phyloP scores from a whole-genome alignment of 2,113 vertebrate genomes.

The Microtus pennsylvanicus region DNA sequence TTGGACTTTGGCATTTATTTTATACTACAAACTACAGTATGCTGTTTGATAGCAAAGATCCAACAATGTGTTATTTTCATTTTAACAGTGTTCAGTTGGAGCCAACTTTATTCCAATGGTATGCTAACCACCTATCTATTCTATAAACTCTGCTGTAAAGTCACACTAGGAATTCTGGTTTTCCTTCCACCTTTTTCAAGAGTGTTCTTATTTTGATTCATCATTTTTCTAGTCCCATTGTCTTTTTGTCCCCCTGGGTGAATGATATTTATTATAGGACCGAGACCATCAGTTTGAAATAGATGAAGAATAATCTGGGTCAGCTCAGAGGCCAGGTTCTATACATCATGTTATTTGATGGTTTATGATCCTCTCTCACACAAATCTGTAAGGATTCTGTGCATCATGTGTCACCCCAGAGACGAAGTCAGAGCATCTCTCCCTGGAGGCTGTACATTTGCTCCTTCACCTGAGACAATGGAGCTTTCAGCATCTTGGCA shows the following conservation, averaged over 20 bases:
- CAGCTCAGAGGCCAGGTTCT: constrained; percentile 30
- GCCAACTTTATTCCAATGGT: background rate
- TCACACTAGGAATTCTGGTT: background rate
- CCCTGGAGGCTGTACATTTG: constrained; percentile 50
- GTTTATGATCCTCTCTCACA: constrained; percentile 38
- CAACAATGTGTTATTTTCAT: background rate
- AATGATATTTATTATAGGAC: constrained; percentile 50
- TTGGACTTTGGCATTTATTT: background rate
- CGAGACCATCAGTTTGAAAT: constrained; percentile 41
- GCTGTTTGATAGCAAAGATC: background rate
- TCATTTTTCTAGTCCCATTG: background rate
- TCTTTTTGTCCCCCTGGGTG: background rate
- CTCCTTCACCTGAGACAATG: constrained; percentile 65
- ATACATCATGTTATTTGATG: constrained; percentile 50
- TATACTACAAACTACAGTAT: background rate
- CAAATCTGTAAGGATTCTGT: constrained; percentile 59
- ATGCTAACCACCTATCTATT: background rate
- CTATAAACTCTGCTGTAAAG: background rate
- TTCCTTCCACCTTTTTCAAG: background rate
- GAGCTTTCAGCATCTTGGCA: constrained; percentile 58
- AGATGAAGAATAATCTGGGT: constrained; percentile 69
- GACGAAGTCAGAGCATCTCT: constrained; percentile 15
- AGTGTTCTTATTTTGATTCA: background rate
- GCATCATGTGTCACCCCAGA: constrained; percentile 57
- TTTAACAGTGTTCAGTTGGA: background rate